A percentile compares a stretch with the other conserved stretches of the same genome.
Conservation (phyloP, 2,888 invertebrate species). For the Anagyrus pseudococci region DNA sequence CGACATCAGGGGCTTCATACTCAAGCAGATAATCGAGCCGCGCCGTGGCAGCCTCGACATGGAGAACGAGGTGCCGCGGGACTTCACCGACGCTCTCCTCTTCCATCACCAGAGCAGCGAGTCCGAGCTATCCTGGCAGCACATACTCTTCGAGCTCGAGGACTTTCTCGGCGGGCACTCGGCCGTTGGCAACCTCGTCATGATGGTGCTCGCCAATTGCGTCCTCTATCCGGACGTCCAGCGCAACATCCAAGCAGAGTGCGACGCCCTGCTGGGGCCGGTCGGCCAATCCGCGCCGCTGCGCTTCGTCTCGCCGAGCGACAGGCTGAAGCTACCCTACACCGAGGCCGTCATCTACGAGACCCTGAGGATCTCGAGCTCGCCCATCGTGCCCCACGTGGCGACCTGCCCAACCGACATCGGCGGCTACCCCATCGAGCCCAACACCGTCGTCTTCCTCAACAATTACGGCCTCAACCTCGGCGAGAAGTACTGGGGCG, state of each 20-base stretch:
- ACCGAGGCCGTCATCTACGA: slow-evolving; percentile 84
- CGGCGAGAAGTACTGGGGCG: slow-evolving; percentile 75
- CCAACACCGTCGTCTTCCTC: slow-evolving; percentile 82
- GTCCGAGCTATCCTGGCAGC: slow-evolving; percentile 74
- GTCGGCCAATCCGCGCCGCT: slow-evolving; percentile 38
- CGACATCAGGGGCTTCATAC: slow-evolving; percentile 76
- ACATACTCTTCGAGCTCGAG: slow-evolving; percentile 82
- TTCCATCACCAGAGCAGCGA: slow-evolving; percentile 72
- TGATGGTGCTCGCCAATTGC: slow-evolving; percentile 76
- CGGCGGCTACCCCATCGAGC: slow-evolving; percentile 74
- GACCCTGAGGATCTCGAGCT: slow-evolving; percentile 79
- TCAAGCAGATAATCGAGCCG: slow-evolving; percentile 73
- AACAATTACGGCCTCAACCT: slow-evolving; percentile 84
- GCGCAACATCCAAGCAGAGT: slow-evolving; percentile 72
- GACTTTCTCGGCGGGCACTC: slow-evolving; percentile 90
- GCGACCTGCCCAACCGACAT: slow-evolving; percentile 79
- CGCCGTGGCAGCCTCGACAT: slow-evolving; percentile 66
- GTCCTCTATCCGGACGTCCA: slow-evolving; percentile 73
- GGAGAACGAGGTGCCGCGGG: slow-evolving; percentile 65
- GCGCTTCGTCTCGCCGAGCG: slow-evolving; percentile 69
- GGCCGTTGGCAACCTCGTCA: slow-evolving; percentile 84
- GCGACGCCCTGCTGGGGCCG: slow-evolving; percentile 62
- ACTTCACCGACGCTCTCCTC: slow-evolving; percentile 82
- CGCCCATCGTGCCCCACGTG: slow-evolving; percentile 90
- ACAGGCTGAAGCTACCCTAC: slow-evolving; percentile 75